phyloP scores from a whole-genome alignment of 1,140 invertebrate species.

The Campodea augens region DNA sequence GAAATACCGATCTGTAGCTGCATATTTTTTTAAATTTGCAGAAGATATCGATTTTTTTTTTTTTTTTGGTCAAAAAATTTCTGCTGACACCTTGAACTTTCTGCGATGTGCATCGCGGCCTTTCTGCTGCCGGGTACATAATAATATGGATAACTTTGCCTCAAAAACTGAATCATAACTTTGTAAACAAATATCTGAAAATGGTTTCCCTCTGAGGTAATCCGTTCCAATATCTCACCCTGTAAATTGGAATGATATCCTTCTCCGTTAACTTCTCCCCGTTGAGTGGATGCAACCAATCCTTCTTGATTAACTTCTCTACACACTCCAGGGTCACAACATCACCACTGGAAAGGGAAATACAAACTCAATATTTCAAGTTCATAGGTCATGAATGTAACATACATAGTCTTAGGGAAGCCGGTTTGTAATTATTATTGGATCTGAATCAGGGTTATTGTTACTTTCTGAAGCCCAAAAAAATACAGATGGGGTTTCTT shows the following conservation, averaged over 20 bases:
- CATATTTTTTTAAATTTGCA: too few relatives aligned
- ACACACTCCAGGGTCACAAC: conserved; percentile 92
- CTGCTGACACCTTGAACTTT: not conserved
- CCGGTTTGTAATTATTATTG: too few relatives aligned
- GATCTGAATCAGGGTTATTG: too few relatives aligned
- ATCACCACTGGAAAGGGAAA: conserved; percentile 48
- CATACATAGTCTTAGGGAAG: too few relatives aligned
- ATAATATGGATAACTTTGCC: conserved; percentile 1
- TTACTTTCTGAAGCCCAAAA: too few relatives aligned
- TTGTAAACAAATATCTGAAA: not conserved
- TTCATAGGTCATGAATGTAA: not conserved
- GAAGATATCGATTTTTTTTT: too few relatives aligned
- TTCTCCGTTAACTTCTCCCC: conserved; percentile 68
- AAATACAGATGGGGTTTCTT: too few relatives aligned
- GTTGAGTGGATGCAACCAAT: conserved; percentile 90
- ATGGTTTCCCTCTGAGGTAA: conserved; percentile 2
- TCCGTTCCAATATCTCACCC: conserved; percentile 34
- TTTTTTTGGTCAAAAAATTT: conserved; percentile 3
- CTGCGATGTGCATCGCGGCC: not conserved
- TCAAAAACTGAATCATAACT: conserved; percentile 5
- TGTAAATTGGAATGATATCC: conserved; percentile 81
- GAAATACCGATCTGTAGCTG: too few relatives aligned
- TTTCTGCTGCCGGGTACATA: not conserved
- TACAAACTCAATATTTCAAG: too few relatives aligned
- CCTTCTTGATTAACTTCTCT: conserved; percentile 89